phyloP scores from a whole-genome alignment of 2,797 vertebrate genomes.

The Mormyrops boulengeri region DNA sequence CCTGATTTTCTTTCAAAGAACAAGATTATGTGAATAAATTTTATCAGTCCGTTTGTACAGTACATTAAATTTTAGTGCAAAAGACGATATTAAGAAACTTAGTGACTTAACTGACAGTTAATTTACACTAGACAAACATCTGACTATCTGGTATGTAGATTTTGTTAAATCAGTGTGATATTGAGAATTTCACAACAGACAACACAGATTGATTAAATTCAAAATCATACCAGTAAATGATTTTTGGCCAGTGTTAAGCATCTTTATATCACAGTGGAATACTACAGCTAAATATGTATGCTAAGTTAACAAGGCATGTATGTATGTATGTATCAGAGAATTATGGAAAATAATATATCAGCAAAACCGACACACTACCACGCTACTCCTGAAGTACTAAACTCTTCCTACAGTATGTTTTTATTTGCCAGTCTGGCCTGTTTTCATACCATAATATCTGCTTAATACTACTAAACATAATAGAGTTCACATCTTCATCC shows the following conservation, averaged over 20 bases:
- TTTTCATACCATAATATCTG: background rate
- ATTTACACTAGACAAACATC: background rate
- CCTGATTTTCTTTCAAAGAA: background rate
- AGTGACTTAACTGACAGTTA: background rate
- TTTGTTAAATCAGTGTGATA: background rate
- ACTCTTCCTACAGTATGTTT: background rate
- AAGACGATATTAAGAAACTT: background rate
- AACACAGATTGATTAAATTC: background rate
- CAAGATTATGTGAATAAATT: background rate
- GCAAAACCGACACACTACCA: background rate
- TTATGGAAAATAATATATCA: background rate
- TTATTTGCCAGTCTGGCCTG: background rate
- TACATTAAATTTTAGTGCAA: background rate
- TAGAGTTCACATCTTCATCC: constrained; percentile 2
- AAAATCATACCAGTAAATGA: background rate
- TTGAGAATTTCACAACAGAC: background rate
- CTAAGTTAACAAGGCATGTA: background rate
- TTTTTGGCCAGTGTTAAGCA: background rate
- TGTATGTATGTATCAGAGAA: background rate
- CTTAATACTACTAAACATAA: background rate
- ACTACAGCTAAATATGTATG: background rate
- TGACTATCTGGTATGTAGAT: background rate
- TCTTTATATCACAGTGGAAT: background rate
- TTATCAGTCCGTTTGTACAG: background rate
- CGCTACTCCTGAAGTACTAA: background rate